Evolutionary conservation across 30 jellyfish, hydroid and myxozoan species (phyloP), one percentile per base, ranked within the genome.

Genomic region (Aurelia aurita): DNA sequence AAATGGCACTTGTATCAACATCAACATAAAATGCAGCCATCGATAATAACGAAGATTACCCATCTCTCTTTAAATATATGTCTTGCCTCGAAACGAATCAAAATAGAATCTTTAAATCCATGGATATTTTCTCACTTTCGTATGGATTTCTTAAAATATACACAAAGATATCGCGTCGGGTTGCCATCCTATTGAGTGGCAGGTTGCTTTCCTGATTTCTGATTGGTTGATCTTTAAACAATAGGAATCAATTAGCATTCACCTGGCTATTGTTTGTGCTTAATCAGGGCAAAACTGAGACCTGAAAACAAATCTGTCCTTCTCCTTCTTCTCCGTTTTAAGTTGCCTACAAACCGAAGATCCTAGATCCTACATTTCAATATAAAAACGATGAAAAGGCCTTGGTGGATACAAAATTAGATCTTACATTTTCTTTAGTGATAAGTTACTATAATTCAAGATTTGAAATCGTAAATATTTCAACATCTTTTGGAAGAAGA

Each of bases 161-260:
- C 67, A 22, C 67, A 55, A n/a, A 55, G 67, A 22, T 55, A 55
- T 13, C 67, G 67, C 67, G 67, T 55, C 31, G 14, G 67, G 25
- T 55, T 55, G 67, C 31, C 0, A 7, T 55, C 31, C 67, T 14
- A 18, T 55, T 55, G 28, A 75, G 14, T 14, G n/a, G 55, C 53
- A 25, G 22, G 0, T 5, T 34, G 16, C 23, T 16, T 15, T 66
- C 22, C 81, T 71, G 1, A 82, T 10, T 10, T 43, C 74, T 58
- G 75, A 83, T 83, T 83, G 93, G 93, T 70, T 83, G 93, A 83
- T 74, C 93, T 83, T 58, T 58, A 28, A 29, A 58, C 87, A 59
- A 22, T 71, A 7, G 77, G 19, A 29, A 15, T 76, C 60, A 76
- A 59, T 76, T 3, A 21, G 73, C 58, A 74, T 74, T 74, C 73